These are phyloP conservation scores for Rhinogobius similis DNA, from an alignment of 2,113 vertebrate genomes.

Conservation along the genomic window DNA sequence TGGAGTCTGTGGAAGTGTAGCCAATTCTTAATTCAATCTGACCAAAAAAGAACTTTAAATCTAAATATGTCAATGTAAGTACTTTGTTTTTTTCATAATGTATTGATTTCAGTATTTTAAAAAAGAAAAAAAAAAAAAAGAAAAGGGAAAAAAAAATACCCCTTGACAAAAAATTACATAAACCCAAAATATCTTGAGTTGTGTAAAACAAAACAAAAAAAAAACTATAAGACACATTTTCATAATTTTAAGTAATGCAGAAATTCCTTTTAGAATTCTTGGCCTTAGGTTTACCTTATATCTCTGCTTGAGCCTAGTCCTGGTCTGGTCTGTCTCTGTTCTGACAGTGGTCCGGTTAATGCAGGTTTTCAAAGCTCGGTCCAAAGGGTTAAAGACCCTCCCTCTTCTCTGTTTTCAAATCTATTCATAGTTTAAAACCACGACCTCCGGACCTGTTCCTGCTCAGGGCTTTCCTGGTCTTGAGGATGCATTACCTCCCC, in stretches of 20 bases:
- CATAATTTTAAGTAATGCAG: background rate
- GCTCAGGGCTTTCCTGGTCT: slow-evolving; percentile 33
- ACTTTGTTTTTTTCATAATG: background rate
- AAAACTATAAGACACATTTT: background rate
- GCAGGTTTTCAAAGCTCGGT: slow-evolving; percentile 1
- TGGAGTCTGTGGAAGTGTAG: too few species aligned
- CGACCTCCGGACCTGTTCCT: background rate
- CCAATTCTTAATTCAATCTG: too few species aligned
- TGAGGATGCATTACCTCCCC: background rate
- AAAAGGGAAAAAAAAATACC: too few species aligned
- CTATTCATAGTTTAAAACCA: slow-evolving; percentile 40
- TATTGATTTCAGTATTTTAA: background rate
- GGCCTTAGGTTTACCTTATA: background rate
- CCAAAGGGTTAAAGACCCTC: background rate
- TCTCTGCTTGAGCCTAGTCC: background rate
- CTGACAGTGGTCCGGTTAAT: background rate
- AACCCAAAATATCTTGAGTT: background rate
- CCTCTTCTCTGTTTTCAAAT: slow-evolving; percentile 46
- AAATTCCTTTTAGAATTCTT: background rate
- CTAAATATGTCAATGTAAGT: too few species aligned
- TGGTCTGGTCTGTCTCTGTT: background rate
- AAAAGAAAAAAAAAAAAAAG: background rate
- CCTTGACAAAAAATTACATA: background rate
- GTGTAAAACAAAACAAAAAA: background rate
- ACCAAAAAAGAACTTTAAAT: too few species aligned